These are phyloP conservation scores for Erebia palarica DNA, from an alignment of 2,888 invertebrate species.

Conservation along the genomic window DNA sequence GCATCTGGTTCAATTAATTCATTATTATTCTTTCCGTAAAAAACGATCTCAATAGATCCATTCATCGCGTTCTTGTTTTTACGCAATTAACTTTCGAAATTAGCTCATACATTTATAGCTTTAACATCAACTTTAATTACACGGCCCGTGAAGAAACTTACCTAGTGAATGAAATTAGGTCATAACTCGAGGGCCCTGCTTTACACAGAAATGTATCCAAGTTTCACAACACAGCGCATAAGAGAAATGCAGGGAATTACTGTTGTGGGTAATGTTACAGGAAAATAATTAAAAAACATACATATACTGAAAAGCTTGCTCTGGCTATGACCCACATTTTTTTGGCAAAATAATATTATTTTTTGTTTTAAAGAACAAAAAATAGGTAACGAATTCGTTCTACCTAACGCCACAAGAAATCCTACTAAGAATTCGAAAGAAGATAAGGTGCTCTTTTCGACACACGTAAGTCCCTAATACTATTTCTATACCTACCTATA, in stretches of 20 bases:
- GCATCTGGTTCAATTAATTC: too few relatives aligned
- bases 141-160: not conserved
- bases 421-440: too few relatives aligned
- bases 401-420: too few relatives aligned
- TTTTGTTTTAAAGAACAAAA: too few relatives aligned
- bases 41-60: not conserved
- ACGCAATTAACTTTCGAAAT: not conserved
- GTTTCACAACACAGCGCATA: constrained; percentile 16
- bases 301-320: not conserved
- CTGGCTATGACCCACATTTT: constrained; percentile 2
- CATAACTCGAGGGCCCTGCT: not conserved
- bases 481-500: too few relatives aligned
- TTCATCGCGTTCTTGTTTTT: not conserved
- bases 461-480: too few relatives aligned
- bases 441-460: too few relatives aligned
- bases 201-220: constrained; percentile 25
- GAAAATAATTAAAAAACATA: constrained; percentile 10
- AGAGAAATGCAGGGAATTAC: constrained; percentile 21
- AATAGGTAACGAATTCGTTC: too few relatives aligned
- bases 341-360: not conserved
- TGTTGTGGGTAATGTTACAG: constrained; percentile 16
- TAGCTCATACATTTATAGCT: too few relatives aligned
- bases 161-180: constrained; percentile 8
- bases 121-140: constrained; percentile 6
- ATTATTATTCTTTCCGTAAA: too few relatives aligned